Percentiles rank a stretch among this genome's conserved stretches.
phyloP scores from a whole-genome alignment of 2,113 vertebrate genomes.

The Megaptera novaeangliae region DNA sequence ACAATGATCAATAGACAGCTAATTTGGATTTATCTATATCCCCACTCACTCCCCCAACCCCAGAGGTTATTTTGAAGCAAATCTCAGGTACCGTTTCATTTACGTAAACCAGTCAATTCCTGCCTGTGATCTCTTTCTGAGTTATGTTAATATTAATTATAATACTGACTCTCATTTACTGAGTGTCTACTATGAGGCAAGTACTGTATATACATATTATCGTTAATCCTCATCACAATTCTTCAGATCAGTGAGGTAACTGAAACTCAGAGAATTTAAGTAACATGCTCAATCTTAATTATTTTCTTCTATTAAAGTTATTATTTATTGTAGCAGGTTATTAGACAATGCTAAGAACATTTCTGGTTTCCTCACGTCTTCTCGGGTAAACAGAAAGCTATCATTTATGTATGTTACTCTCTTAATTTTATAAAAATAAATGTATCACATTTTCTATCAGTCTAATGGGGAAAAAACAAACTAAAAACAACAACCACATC shows the following conservation, averaged over 20 bases:
- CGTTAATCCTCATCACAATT: not conserved
- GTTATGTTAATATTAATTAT: conserved; percentile 11
- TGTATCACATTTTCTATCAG: not conserved
- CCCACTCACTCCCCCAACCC: not conserved
- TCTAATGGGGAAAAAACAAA: not conserved
- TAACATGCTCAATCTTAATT: not conserved
- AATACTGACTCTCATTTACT: not conserved
- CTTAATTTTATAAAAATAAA: conserved; percentile 23
- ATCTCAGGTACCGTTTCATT: not conserved
- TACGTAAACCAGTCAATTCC: not conserved
- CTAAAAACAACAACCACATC: not conserved
- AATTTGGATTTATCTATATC: not conserved
- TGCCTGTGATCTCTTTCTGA: not conserved
- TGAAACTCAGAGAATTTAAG: conserved; percentile 9
- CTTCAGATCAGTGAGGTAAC: not conserved
- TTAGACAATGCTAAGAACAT: conserved; percentile 19
- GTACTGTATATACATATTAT: not conserved
- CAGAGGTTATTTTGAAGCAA: conserved; percentile 14
- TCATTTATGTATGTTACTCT: not conserved
- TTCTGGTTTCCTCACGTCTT: not conserved
- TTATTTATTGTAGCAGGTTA: conserved; percentile 18
- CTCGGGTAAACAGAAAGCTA: not conserved
- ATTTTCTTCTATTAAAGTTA: conserved; percentile 22
- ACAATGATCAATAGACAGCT: not conserved
- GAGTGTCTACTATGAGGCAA: not conserved